Evolutionary conservation across 2,113 vertebrate species (phyloP).

Genomic region (Ptilorrhoa leucosticta): DNA sequence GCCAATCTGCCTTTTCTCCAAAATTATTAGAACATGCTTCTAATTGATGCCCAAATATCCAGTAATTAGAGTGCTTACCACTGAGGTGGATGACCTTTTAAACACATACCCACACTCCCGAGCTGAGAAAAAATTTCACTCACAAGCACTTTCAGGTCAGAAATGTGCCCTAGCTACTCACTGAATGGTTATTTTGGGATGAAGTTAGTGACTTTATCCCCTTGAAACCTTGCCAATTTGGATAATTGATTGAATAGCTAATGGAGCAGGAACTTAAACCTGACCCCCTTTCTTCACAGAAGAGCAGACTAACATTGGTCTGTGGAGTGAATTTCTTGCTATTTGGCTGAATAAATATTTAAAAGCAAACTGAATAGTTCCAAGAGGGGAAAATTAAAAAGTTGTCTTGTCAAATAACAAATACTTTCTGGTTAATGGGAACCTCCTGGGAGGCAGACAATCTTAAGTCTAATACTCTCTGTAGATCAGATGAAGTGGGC

Average conservation of each 20-base stretch:
- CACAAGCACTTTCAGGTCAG: neutral
- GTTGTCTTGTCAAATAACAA: neutral
- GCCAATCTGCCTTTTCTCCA: neutral
- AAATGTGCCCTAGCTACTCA: neutral
- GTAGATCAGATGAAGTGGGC: neutral
- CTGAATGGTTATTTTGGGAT: constrained; percentile 15
- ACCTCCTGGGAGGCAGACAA: neutral
- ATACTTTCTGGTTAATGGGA: neutral
- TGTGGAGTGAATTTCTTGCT: neutral
- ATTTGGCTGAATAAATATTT: constrained; percentile 53
- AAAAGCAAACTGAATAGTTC: constrained; percentile 14
- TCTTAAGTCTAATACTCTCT: neutral
- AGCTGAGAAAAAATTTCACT: neutral
- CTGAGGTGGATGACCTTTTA: neutral
- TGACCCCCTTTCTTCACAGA: neutral
- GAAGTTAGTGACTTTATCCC: neutral
- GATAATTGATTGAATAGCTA: constrained; percentile 52
- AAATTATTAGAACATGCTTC: neutral
- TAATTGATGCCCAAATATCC: neutral
- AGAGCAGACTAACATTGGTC: neutral
- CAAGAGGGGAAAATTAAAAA: constrained; percentile 11
- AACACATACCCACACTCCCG: neutral
- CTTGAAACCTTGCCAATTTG: constrained; percentile 35
- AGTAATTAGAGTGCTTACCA: neutral
- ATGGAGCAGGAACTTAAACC: constrained; percentile 23